Evolutionary conservation across 2,888 invertebrate genomes (phyloP), one percentile per base, ranked within the genome.

Genomic region (Ennomos quercinarius): DNA sequence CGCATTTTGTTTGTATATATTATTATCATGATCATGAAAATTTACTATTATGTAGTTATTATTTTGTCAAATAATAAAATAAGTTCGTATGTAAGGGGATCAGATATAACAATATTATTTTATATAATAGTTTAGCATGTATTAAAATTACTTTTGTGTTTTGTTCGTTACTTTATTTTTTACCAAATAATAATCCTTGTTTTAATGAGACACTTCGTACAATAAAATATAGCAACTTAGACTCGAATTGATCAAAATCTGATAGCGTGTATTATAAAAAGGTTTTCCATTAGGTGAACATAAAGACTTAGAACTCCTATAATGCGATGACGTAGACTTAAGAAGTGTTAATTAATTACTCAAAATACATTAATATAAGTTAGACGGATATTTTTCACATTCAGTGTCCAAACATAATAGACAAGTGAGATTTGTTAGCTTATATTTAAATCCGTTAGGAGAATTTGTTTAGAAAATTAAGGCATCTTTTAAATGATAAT

Each of bases 291-390:
- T 27, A 27, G 3, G 3, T 12, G n/a, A 35, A 34, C 61, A 67
- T 61, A 58, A 66, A 68, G 68, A 68, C 74, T 4, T 27, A 2
- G 27, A 4, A 27, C 27, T n/a, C n/a, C 27, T 27, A 2, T 27
- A 27, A 4, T 27, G 77, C 74, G 78, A 80, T 78, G 80, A 74
- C 74, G 67, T 68, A 76, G 65, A 63, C 63, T 72, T 67, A 11
- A n/a, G 13, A 39, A 40, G n/a, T 4, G 27, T 4, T 27, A n/a
- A 2, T 36, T 46, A 42, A 17, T 37, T 47, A 48, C 12, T 52
- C 34, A 45, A 41, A 27, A 1, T 27, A 2, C 17, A 10, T 49
- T 43, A 46, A n/a, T n/a, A 9, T 61, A 61, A 66, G 17, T 6
- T 6, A 27, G 4, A 6, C 6, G 5, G 63, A 55, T 61, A 60